A percentile compares a stretch with the other conserved stretches of the same genome.
phyloP scores from a whole-genome alignment of 2,797 vertebrate genomes.

The Halcyon leucocephala region DNA sequence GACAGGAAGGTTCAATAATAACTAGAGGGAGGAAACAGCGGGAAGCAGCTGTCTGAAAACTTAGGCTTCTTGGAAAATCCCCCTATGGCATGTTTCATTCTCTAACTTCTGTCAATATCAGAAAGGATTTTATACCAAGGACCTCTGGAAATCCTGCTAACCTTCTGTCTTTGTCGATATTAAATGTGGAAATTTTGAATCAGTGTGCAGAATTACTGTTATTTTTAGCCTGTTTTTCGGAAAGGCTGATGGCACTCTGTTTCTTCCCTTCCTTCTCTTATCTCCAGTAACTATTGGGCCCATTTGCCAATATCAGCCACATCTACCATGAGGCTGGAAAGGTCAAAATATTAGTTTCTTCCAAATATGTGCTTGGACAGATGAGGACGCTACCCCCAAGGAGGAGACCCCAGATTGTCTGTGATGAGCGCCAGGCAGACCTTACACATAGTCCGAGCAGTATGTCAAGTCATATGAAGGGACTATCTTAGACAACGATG shows the following conservation, averaged over 20 bases:
- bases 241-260: neutral
- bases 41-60: neutral
- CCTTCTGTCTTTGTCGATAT: neutral
- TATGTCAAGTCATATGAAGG: neutral
- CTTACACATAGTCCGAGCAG: neutral
- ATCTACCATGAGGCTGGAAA: neutral
- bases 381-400: neutral
- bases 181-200: neutral
- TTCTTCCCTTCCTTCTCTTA: neutral
- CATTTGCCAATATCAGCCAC: neutral
- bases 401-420: neutral
- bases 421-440: neutral
- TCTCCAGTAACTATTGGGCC: neutral
- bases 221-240: neutral
- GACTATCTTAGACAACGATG: neutral
- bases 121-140: neutral
- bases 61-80: neutral
- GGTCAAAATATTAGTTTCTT: neutral
- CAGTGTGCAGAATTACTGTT: neutral
- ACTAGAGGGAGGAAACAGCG: neutral
- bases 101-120: neutral
- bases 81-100: neutral
- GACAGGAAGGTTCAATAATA: neutral
- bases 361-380: neutral
- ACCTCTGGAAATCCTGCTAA: slow-evolving; percentile 3